These are phyloP conservation scores for Leucopsar rothschildi DNA, from an alignment of 2,113 vertebrate genomes.

Conservation along the genomic window DNA sequence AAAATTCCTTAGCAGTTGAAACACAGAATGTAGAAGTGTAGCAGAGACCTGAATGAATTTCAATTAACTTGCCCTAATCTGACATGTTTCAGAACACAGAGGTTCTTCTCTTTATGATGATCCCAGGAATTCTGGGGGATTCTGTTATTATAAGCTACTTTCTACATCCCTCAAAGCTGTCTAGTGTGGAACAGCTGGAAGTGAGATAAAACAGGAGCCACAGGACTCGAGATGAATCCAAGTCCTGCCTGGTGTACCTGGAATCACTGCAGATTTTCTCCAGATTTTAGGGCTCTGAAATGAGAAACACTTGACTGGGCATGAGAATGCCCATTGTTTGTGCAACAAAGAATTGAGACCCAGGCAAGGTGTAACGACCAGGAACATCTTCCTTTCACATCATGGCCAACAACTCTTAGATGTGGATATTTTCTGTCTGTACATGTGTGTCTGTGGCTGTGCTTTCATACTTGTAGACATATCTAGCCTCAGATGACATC, in stretches of 20 bases:
- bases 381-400: not conserved
- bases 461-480: too few species aligned
- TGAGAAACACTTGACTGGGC: not conserved
- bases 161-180: not conserved
- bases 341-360: not conserved
- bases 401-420: not conserved
- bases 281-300: not conserved
- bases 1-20: not conserved
- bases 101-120: not conserved
- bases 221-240: not conserved
- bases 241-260: not conserved
- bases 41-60: not conserved
- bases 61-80: not conserved
- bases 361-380: not conserved
- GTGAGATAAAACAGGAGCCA: not conserved
- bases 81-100: not conserved
- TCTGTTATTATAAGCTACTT: not conserved
- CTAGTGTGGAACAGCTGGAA: not conserved
- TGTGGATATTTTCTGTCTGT: not conserved
- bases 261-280: not conserved
- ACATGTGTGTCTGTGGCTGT: rapidly evolving
- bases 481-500: not conserved
- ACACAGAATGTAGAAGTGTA: not conserved
- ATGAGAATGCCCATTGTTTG: not conserved
- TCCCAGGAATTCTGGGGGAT: not conserved